Evolutionary conservation across 2,888 invertebrate genomes (phyloP).

Genomic region (Cetonia aurata): DNA sequence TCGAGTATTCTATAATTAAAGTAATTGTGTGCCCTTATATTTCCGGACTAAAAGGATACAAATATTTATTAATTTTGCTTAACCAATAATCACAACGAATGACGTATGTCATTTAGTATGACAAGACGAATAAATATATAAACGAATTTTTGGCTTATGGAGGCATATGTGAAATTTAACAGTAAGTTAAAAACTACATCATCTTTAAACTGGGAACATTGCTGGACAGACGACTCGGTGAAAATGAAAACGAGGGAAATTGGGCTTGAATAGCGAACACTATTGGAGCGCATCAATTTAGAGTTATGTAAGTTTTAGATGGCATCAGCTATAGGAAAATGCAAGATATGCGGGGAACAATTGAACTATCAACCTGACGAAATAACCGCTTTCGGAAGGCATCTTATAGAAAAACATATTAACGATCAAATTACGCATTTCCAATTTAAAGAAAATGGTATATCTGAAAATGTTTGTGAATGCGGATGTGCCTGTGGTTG

Average conservation of each 20-base stretch:
- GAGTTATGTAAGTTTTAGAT: conserved; percentile 48
- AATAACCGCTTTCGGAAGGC: conserved; percentile 58
- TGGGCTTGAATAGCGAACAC: not conserved
- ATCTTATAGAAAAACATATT: conserved; percentile 59
- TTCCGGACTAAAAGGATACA: no score
- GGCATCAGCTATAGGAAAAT: conserved; percentile 54
- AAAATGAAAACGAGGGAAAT: conserved; percentile 40
- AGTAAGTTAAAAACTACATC: conserved; percentile 29
- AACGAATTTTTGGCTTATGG: conserved; percentile 42
- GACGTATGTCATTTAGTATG: conserved; percentile 35
- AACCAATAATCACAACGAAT: conserved; percentile 12
- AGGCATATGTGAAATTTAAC: conserved; percentile 41
- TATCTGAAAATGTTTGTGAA: conserved; percentile 28
- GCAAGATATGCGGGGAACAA: conserved; percentile 60
- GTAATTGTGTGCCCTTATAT: not conserved
- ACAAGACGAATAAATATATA: conserved; percentile 24
- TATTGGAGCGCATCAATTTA: conserved; percentile 20
- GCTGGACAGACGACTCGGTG: conserved; percentile 1
- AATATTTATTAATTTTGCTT: not conserved
- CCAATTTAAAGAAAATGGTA: conserved; percentile 44
- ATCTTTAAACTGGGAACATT: conserved; percentile 7
- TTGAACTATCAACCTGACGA: conserved; percentile 55
- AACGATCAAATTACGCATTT: conserved; percentile 58
- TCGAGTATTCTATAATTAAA: no score
- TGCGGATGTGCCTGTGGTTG: conserved; percentile 50